Evolutionary conservation across 1,140 invertebrate species (phyloP), one percentile per base, ranked within the genome.

Genomic region (Aleiodes sp.): DNA sequence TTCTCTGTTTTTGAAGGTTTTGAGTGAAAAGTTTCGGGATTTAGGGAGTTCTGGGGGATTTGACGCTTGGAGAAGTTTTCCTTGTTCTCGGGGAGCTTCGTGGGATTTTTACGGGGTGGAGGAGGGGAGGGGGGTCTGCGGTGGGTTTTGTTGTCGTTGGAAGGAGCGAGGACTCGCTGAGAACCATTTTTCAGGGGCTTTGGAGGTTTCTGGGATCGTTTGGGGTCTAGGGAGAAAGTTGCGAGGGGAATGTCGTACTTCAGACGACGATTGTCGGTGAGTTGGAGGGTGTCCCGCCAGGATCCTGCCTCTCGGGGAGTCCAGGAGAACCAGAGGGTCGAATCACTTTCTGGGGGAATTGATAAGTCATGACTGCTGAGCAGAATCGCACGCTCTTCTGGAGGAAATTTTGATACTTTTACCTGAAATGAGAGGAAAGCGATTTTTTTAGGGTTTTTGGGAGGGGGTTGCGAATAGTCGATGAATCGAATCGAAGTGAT

Each of bases 191-290:
- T 73, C 74, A 78, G 68, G 63, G 81, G 77, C 68, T 82, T 81
- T 64, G 59, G 6, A 8, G 28, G 12, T 67, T 77, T 80, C 24
- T 33, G 31, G 7, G 12, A 1, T 33, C 12, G 7, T 33, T 73
- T 73, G 7, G 66, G 28, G 57, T 70, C 65, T 29, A 41, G 72
- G 29, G 78, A 73, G 31, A 64, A 76, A 12, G 81, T 71, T 52
- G 90, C 87, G 28, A 93, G 77, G 59, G 88, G 82, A n/a, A 93
- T 87, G 74, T 92, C 91, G 79, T 91, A 90, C 74, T 89, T 88
- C 14, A 91, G 88, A 71, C 88, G 87, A 62, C 88, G 87, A 59
- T 86, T 88, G 82, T 92, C 91, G 0, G 86, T 87, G 12, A 93
- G 81, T 70, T 89, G 88, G 16, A 93, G 75, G 1, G 86, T 89